phyloP scores from a whole-genome alignment of 2,888 invertebrate genomes.

The Agonopterix arenella region DNA sequence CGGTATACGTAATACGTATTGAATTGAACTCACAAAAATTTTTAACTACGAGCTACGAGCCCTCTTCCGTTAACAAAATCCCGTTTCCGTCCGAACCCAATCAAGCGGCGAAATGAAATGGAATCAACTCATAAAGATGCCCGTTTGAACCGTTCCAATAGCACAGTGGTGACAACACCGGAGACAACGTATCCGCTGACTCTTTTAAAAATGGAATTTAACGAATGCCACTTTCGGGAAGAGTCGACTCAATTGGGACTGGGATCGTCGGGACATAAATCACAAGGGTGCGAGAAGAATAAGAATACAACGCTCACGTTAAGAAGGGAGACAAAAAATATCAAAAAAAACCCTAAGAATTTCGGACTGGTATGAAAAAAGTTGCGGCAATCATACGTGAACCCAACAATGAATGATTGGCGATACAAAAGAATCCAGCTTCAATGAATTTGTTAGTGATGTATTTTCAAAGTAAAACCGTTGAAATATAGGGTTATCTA shows the following conservation, averaged over 20 bases:
- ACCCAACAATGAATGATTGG: background rate
- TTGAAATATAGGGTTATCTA: no score
- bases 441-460: no score
- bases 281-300: conserved; percentile 56
- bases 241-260: conserved; percentile 43
- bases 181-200: conserved; percentile 63
- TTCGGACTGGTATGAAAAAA: conserved; percentile 12
- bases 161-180: conserved; percentile 60
- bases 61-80: conserved; percentile 56
- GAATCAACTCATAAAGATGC: conserved; percentile 36
- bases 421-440: background rate
- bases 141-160: conserved; percentile 41
- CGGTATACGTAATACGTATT: conserved; percentile 35
- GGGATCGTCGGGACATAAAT: conserved; percentile 52
- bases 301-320: conserved; percentile 26
- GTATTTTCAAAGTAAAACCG: no score
- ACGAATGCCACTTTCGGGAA: conserved; percentile 55
- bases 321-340: conserved; percentile 37
- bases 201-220: conserved; percentile 62
- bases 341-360: conserved; percentile 42
- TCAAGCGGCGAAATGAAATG: conserved; percentile 52
- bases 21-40: conserved; percentile 46
- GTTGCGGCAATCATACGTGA: conserved; percentile 3
- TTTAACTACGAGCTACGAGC: conserved; percentile 32
- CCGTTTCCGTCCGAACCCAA: conserved; percentile 58